A percentile compares a stretch with the other conserved stretches of the same genome.
These are phyloP conservation scores for Dicrurus megarhynchus DNA, from an alignment of 2,113 vertebrate species.

Conservation along the genomic window DNA sequence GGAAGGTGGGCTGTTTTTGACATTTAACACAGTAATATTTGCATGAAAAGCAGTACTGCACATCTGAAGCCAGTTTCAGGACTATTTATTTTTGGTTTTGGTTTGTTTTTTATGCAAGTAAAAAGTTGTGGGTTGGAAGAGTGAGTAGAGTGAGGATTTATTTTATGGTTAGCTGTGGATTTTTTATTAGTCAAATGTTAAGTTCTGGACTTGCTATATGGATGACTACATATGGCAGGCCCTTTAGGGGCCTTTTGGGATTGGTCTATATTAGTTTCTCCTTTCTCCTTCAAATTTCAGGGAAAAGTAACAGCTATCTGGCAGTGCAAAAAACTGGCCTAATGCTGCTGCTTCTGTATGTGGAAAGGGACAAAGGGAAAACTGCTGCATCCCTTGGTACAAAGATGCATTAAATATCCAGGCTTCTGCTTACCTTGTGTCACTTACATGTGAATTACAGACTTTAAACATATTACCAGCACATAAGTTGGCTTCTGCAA, in stretches of 20 bases:
- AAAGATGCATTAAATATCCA: neutral
- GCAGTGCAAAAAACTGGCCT: neutral
- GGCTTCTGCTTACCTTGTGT: conserved; percentile 45
- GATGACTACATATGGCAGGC: neutral
- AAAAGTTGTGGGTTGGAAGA: conserved; percentile 14
- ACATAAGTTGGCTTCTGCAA: neutral
- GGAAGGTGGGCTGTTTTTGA: neutral
- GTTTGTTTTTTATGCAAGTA: conserved; percentile 3
- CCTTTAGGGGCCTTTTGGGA: neutral
- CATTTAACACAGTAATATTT: neutral
- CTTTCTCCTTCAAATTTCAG: neutral
- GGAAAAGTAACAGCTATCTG: neutral
- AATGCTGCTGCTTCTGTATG: accelerated
- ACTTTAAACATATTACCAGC: neutral
- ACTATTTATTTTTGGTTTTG: neutral
- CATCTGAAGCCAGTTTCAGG: neutral
- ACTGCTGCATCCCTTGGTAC: neutral
- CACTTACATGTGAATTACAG: neutral
- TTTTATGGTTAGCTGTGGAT: neutral
- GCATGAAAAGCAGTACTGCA: neutral
- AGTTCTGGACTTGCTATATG: neutral
- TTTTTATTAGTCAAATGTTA: neutral
- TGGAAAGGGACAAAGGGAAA: neutral
- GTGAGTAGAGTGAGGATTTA: neutral
- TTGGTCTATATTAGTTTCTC: neutral